Evolutionary conservation across 2,113 vertebrate species (phyloP).

Genomic region (Argyrosomus japonicus): DNA sequence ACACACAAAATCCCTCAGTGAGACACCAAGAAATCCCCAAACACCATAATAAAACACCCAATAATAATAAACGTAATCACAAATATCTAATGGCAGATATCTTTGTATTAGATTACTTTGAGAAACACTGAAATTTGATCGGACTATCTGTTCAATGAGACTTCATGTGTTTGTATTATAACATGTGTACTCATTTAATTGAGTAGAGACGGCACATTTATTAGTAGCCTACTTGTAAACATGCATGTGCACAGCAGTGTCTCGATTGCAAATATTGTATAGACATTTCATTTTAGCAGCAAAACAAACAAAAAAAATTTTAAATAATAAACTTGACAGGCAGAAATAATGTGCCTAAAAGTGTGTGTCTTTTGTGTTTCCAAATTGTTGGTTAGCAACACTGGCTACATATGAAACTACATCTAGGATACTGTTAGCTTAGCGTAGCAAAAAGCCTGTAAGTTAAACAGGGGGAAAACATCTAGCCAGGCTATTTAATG

Average conservation of each 20-base stretch:
- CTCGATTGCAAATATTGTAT: not conserved
- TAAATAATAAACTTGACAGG: too few relatives aligned
- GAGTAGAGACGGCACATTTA: too few relatives aligned
- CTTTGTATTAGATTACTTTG: too few relatives aligned
- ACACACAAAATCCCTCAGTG: too few relatives aligned
- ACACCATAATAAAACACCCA: not conserved
- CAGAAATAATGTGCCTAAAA: not conserved
- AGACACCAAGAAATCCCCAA: not conserved
- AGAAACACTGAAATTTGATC: too few relatives aligned
- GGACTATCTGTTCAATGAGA: too few relatives aligned
- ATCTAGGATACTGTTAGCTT: not conserved
- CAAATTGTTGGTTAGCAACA: not conserved
- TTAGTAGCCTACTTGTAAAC: not conserved
- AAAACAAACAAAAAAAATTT: not conserved
- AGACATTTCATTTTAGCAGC: not conserved
- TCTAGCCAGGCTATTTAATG: not conserved
- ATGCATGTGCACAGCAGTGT: too few relatives aligned
- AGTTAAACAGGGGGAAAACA: not conserved
- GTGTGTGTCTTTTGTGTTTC: too few relatives aligned
- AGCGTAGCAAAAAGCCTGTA: not conserved
- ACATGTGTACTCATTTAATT: too few relatives aligned
- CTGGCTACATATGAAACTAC: not conserved
- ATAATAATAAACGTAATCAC: not conserved
- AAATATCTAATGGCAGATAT: not conserved
- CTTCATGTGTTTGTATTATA: too few relatives aligned